Evolutionary conservation across 2,113 vertebrate species (phyloP).

Genomic region (Addax nasomaculatus): DNA sequence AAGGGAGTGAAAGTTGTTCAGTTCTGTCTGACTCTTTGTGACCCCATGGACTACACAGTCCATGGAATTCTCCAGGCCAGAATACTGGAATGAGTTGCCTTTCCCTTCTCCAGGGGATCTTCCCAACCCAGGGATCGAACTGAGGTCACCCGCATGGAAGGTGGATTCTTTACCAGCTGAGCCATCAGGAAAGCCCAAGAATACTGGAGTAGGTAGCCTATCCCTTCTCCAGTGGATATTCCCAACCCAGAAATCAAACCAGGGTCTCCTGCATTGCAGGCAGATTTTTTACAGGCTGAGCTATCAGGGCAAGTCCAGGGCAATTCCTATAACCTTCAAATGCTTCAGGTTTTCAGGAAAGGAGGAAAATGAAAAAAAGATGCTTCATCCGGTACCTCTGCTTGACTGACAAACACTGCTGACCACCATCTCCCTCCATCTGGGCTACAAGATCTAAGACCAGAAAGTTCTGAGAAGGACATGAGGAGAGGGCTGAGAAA

Average conservation of each 20-base stretch:
- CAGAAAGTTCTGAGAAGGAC: not conserved
- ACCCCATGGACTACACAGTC: not conserved
- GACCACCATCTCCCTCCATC: not conserved
- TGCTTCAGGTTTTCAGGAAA: too few relatives aligned
- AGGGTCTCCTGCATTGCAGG: not conserved
- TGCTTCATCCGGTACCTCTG: rapidly evolving
- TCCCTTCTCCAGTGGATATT: not conserved
- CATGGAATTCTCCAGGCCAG: not conserved
- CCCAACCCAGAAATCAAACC: not conserved
- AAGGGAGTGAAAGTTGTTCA: not conserved
- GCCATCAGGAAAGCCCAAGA: not conserved
- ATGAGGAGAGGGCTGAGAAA: not conserved
- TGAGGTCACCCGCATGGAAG: not conserved
- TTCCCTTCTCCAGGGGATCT: not conserved
- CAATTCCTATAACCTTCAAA: rapidly evolving
- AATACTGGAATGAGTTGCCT: not conserved
- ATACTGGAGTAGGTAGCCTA: not conserved
- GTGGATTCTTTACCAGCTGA: not conserved
- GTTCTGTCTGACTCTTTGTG: not conserved
- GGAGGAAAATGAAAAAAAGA: not conserved
- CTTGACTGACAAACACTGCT: not conserved
- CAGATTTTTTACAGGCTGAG: not conserved
- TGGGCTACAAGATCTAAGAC: not conserved
- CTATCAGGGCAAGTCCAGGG: not conserved
- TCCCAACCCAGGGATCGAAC: not conserved